Conservation (phyloP, 2,888 invertebrate genomes). For the Pyrocoelia pectoralis region DNA sequence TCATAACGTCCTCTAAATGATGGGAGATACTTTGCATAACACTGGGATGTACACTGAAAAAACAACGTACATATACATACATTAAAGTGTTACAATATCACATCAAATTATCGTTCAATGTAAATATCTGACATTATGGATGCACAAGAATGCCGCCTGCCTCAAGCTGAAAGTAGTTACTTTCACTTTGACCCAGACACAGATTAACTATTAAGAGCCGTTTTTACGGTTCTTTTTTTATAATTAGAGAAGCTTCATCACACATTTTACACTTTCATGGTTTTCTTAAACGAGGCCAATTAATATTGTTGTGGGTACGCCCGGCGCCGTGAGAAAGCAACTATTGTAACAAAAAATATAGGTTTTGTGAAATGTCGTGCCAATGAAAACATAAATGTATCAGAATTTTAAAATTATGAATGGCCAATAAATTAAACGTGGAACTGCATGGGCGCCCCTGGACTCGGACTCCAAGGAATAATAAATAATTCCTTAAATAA, state of each 20-base stretch:
- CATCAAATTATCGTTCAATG: not conserved
- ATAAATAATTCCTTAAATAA: too few species aligned
- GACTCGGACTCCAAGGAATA: too few species aligned
- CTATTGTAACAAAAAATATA: too few species aligned
- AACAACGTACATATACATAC: constrained; percentile 8
- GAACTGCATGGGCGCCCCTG: too few species aligned
- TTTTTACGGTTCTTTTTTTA: not conserved
- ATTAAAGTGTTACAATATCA: not conserved
- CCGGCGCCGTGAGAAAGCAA: not conserved
- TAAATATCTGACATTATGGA: constrained; percentile 13
- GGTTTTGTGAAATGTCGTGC: too few species aligned
- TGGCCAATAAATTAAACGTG: too few species aligned
- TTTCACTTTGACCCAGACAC: constrained; percentile 48
- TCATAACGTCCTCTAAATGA: constrained; percentile 78
- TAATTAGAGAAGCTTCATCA: constrained; percentile 4
- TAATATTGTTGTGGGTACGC: not conserved
- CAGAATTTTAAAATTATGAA: too few species aligned
- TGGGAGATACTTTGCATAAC: constrained; percentile 67
- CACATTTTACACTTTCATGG: constrained; percentile 1
- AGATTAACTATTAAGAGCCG: constrained; percentile 1
- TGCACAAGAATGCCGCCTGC: constrained; percentile 42
- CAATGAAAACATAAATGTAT: too few species aligned
- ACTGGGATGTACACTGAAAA: constrained; percentile 70
- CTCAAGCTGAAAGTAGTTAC: constrained; percentile 39
- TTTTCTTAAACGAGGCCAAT: not conserved